Percentiles rank a stretch among this genome's conserved stretches.
Evolutionary conservation across 2,888 invertebrate species (phyloP).

Genomic region (Meiosimyza decipiens): DNA sequence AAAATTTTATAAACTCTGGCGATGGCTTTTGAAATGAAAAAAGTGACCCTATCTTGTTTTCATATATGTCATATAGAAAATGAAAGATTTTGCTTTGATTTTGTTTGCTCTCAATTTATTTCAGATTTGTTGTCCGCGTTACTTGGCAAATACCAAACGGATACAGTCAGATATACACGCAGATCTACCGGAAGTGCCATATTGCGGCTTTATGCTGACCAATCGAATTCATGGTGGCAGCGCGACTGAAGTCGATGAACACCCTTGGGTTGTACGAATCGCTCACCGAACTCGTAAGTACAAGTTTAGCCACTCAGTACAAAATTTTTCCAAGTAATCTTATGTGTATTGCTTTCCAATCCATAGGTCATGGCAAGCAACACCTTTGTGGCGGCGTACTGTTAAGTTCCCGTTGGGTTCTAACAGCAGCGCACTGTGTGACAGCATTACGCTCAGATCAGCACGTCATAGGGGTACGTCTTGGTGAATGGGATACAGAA

Average conservation of each 20-base stretch:
- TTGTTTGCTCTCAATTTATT: no score
- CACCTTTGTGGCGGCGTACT: conserved; percentile 80
- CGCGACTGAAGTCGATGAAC: conserved; percentile 13
- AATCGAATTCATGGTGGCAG: conserved; percentile 28
- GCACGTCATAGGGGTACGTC: conserved; percentile 66
- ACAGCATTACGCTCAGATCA: conserved; percentile 72
- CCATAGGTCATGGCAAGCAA: conserved; percentile 70
- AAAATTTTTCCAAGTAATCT: not conserved
- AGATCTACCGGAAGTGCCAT: not conserved
- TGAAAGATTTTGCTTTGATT: no score
- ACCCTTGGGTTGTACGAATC: conserved; percentile 14
- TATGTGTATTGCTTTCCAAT: not conserved
- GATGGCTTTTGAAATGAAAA: no score
- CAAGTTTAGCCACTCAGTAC: not conserved
- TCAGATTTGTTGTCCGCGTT: not conserved
- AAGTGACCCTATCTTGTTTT: no score
- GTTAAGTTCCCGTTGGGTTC: conserved; percentile 72
- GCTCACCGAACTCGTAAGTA: conserved; percentile 24
- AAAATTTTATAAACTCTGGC: no score
- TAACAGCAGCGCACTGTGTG: conserved; percentile 82
- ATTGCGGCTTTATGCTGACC: conserved; percentile 22
- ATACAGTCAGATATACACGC: not conserved
- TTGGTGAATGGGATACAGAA: conserved; percentile 61
- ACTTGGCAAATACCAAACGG: not conserved
- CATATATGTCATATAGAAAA: no score